Evolutionary conservation across 2,113 vertebrate species (phyloP).

Genomic region (Furnarius figulus): DNA sequence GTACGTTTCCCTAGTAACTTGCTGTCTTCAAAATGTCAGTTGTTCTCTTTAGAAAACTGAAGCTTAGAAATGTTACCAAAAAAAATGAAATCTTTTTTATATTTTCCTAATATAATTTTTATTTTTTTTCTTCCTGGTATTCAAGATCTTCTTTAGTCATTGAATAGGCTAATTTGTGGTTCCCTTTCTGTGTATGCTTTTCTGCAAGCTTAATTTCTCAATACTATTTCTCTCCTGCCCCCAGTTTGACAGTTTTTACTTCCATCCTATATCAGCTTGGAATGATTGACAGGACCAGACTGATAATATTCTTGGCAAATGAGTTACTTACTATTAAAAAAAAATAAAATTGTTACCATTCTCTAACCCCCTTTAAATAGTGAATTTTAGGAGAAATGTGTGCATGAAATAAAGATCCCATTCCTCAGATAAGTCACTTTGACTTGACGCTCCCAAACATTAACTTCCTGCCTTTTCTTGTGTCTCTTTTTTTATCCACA

Average conservation of each 20-base stretch:
- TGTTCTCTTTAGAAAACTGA: not conserved
- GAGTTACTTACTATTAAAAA: not conserved
- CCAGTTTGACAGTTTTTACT: not conserved
- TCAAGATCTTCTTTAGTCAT: not conserved
- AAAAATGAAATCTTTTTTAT: not conserved
- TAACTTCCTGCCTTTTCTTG: not conserved
- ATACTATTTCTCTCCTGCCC: not conserved
- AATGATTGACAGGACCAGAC: not conserved
- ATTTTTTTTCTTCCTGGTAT: not conserved
- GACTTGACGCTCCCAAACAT: not conserved
- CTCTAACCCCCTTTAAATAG: not conserved
- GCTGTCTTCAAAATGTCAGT: constrained; percentile 3
- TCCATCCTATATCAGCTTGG: not conserved
- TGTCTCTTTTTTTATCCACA: not conserved
- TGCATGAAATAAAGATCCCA: not conserved
- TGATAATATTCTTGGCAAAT: not conserved
- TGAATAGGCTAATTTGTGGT: not conserved
- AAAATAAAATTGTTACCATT: not conserved
- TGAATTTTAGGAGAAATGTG: not conserved
- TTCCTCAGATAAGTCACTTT: not conserved
- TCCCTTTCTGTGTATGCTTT: not conserved
- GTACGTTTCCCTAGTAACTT: constrained; percentile 2
- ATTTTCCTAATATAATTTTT: not conserved
- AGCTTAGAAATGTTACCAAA: not conserved
- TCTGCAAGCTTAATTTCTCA: not conserved